These are phyloP conservation scores for Marmota monax DNA, from an alignment of 2,113 vertebrate species.

Conservation along the genomic window DNA sequence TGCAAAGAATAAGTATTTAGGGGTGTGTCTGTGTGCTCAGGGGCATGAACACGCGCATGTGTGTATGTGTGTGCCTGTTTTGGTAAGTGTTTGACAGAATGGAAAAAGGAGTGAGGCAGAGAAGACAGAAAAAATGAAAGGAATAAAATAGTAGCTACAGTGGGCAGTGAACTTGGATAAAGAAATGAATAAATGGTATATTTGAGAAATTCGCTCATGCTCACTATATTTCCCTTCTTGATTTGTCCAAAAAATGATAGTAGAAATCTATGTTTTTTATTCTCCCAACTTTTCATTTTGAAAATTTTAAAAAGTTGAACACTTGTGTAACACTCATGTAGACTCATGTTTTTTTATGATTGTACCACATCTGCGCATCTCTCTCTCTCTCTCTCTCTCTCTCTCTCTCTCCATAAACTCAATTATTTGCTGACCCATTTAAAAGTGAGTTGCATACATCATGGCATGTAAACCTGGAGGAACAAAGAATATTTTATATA, in stretches of 20 bases:
- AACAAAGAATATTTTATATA: background rate
- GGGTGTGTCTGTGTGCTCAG: background rate
- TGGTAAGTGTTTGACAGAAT: background rate
- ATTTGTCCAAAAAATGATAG: background rate
- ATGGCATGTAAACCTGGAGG: background rate
- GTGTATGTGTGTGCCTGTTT: background rate
- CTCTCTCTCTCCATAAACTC: background rate
- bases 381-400: background rate
- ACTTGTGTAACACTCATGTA: background rate
- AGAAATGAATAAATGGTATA: background rate
- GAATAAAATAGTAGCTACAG: background rate
- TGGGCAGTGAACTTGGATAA: background rate
- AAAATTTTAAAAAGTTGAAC: background rate
- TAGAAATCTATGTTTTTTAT: background rate
- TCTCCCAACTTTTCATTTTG: background rate
- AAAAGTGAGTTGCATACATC: background rate
- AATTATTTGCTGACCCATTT: background rate
- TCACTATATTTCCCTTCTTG: background rate
- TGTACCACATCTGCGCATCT: background rate
- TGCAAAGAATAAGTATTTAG: background rate
- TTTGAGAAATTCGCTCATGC: background rate
- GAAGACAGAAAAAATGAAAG: background rate
- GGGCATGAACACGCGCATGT: accelerated
- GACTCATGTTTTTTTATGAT: background rate
- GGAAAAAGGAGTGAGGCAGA: background rate